A percentile compares a stretch with the other conserved stretches of the same genome.
Evolutionary conservation across 2,888 invertebrate genomes (phyloP).

Genomic region (Phorcus lineatus): DNA sequence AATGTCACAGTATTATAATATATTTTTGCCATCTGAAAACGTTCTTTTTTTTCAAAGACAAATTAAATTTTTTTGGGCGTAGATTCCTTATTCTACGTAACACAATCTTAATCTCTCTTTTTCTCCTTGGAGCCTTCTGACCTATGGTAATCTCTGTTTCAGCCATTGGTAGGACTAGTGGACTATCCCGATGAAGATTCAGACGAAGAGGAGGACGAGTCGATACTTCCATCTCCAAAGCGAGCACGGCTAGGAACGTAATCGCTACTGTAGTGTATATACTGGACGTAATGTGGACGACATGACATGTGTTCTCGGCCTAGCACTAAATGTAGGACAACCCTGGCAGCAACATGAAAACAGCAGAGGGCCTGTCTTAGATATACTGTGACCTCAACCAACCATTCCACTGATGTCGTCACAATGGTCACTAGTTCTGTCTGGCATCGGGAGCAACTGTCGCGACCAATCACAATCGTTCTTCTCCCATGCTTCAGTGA

Average conservation of each 20-base stretch:
- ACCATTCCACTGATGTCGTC: not conserved
- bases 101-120: too few relatives aligned
- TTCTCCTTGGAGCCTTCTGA: too few relatives aligned
- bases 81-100: too few relatives aligned
- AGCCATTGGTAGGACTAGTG: conserved; percentile 83
- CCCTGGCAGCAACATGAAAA: not conserved
- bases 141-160: conserved; percentile 29
- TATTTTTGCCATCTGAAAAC: too few relatives aligned
- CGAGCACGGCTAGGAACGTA: conserved; percentile 67
- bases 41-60: too few relatives aligned
- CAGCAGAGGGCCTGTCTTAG: not conserved
- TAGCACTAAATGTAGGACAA: not conserved
- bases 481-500: too few relatives aligned
- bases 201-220: conserved; percentile 82
- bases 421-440: too few relatives aligned
- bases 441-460: too few relatives aligned
- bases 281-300: not conserved
- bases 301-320: not conserved
- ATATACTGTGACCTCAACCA: not conserved
- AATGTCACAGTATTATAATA: too few relatives aligned
- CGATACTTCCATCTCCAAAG: conserved; percentile 63
- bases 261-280: conserved; percentile 27
- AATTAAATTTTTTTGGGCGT: too few relatives aligned
- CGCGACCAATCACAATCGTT: too few relatives aligned
- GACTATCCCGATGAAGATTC: conserved; percentile 96